A percentile compares a stretch with the other conserved stretches of the same genome.
Evolutionary conservation across 2,113 vertebrate species (phyloP).

Genomic region (Nerophis ophidion): DNA sequence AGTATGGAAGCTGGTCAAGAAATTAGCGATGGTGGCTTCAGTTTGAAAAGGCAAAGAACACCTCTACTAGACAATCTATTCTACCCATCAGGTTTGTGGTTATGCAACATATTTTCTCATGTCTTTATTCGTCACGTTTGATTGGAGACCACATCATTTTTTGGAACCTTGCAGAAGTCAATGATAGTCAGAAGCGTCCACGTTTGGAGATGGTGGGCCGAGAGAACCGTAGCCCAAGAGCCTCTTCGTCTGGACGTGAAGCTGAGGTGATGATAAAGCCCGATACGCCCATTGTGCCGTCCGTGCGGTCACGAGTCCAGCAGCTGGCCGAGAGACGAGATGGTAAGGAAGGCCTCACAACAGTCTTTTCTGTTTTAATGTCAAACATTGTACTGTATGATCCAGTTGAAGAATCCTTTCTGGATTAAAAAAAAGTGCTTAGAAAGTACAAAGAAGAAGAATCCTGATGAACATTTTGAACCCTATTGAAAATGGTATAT

Average conservation of each 20-base stretch:
- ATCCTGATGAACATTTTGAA: too few relatives aligned
- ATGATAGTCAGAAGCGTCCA: conserved; percentile 55
- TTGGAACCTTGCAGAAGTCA: conserved; percentile 27
- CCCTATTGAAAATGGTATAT: background rate
- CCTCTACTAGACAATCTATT: conserved; percentile 59
- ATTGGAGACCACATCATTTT: background rate
- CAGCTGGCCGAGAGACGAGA: conserved; percentile 56
- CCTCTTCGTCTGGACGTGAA: conserved; percentile 4
- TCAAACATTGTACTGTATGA: background rate
- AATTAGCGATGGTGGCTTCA: conserved; percentile 8
- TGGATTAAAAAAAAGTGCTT: background rate
- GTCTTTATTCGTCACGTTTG: background rate
- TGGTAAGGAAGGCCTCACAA: conserved; percentile 29
- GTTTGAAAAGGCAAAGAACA: conserved; percentile 59
- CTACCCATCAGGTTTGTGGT: conserved; percentile 44
- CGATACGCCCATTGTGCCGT: conserved; percentile 63
- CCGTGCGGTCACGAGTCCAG: conserved; percentile 58
- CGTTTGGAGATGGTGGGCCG: conserved; percentile 50
- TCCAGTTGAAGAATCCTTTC: background rate
- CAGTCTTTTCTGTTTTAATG: background rate
- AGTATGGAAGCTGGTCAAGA: conserved; percentile 41
- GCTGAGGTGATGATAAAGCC: conserved; percentile 51
- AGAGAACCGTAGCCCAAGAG: conserved; percentile 56
- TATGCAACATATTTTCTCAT: background rate
- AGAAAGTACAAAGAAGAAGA: too few relatives aligned